A percentile compares a stretch with the other conserved stretches of the same genome.
These are phyloP conservation scores for Poliocrania exsul DNA, from an alignment of 2,797 vertebrate species.

Conservation along the genomic window DNA sequence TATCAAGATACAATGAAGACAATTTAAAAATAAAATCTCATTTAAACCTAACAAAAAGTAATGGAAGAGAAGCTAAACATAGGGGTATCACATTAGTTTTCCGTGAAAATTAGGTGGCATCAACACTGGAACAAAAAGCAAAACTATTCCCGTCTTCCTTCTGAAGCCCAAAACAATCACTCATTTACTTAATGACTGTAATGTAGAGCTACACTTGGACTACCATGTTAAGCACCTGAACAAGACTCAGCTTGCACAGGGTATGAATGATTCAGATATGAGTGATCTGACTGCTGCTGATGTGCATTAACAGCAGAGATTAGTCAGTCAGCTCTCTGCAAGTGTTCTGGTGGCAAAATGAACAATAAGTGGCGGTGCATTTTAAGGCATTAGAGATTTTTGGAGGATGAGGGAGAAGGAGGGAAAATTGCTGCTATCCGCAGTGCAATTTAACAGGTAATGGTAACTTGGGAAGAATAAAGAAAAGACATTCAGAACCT, in stretches of 20 bases:
- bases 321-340: background rate
- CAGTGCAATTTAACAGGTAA: background rate
- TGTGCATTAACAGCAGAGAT: conserved; percentile 45
- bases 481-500: background rate
- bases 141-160: background rate
- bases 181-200: background rate
- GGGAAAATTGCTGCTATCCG: conserved; percentile 26
- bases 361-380: background rate
- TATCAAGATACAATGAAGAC: background rate
- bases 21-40: background rate
- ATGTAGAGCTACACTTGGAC: background rate
- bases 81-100: background rate
- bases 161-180: background rate
- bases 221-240: conserved; percentile 1
- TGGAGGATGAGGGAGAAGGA: conserved; percentile 10
- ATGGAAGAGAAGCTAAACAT: background rate
- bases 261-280: background rate
- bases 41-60: background rate
- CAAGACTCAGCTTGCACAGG: background rate
- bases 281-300: background rate
- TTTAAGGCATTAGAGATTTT: background rate
- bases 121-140: background rate
- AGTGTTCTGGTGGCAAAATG: background rate
- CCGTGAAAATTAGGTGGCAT: background rate
- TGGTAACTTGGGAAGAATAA: background rate